phyloP scores from a whole-genome alignment of 2,113 vertebrate genomes.

The Morone saxatilis region DNA sequence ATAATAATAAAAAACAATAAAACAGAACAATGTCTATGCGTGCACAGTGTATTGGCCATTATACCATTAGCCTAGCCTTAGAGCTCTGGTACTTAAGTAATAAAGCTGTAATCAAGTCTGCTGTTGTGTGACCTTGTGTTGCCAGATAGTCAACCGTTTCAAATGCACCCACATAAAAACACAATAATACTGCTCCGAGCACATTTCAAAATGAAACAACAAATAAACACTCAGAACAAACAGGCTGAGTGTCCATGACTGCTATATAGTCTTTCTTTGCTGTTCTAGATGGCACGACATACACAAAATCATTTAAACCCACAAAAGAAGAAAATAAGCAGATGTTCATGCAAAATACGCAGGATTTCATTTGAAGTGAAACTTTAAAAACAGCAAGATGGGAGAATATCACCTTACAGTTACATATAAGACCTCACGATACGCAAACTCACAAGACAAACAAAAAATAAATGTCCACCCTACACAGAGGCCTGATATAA shows the following conservation, averaged over 20 bases:
- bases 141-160: slow-evolving; percentile 1
- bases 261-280: background rate
- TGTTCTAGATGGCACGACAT: background rate
- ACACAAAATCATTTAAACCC: background rate
- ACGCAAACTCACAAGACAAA: background rate
- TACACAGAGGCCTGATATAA: background rate
- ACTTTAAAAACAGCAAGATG: background rate
- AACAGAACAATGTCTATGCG: background rate
- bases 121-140: slow-evolving; percentile 6
- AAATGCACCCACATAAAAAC: slow-evolving; percentile 11
- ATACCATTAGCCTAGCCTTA: background rate
- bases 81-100: background rate
- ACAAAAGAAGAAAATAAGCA: background rate
- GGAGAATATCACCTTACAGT: background rate
- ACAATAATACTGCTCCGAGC: slow-evolving; percentile 16
- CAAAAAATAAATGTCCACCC: background rate
- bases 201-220: slow-evolving; percentile 6
- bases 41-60: background rate
- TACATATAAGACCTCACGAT: background rate
- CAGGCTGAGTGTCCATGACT: background rate
- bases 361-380: background rate
- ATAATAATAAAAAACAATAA: background rate
- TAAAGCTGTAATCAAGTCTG: slow-evolving; percentile 2
- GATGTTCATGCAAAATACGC: background rate
- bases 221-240: background rate